Percentiles rank a stretch among this genome's conserved stretches.
These are phyloP conservation scores for Andrena trimmerana DNA, from an alignment of 2,888 invertebrate species.

Conservation along the genomic window DNA sequence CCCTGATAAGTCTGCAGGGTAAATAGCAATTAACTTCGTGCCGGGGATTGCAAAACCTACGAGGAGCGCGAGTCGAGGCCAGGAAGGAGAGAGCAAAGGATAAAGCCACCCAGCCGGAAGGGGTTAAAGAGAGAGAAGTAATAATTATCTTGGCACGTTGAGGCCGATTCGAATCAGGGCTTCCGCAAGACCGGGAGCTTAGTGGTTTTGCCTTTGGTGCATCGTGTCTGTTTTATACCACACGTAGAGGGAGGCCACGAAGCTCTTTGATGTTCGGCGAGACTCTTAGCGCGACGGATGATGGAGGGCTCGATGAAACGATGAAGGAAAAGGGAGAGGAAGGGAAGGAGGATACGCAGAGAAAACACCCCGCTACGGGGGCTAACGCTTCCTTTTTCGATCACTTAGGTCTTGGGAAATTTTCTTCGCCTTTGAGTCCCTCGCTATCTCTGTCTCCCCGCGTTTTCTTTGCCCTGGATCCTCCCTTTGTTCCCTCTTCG, in stretches of 20 bases:
- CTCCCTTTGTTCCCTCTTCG: constrained; percentile 30
- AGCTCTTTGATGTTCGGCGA: constrained; percentile 72
- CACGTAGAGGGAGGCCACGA: constrained; percentile 48
- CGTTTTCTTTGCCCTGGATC: constrained; percentile 9
- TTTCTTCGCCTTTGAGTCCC: constrained; percentile 71
- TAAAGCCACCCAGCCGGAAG: constrained; percentile 28
- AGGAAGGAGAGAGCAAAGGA: background rate
- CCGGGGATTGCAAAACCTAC: constrained; percentile 15
- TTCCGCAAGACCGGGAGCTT: constrained; percentile 51
- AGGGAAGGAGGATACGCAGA: constrained; percentile 32
- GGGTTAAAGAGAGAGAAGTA: constrained; percentile 32
- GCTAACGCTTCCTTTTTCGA: constrained; percentile 68
- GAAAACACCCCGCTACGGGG: constrained; percentile 50
- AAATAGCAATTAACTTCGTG: constrained; percentile 20
- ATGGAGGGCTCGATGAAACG: constrained; percentile 51
- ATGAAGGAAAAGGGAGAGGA: constrained; percentile 19
- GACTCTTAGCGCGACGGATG: constrained; percentile 67
- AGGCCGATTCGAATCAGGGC: constrained; percentile 64
- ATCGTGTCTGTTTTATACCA: constrained; percentile 66
- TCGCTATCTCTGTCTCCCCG: constrained; percentile 15
- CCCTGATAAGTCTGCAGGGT: background rate
- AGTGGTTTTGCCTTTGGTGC: constrained; percentile 68
- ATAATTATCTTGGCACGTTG: constrained; percentile 68
- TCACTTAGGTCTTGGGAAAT: constrained; percentile 71
- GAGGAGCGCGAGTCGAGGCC: background rate